A percentile compares a stretch with the other conserved stretches of the same genome.
These are phyloP conservation scores for Drosophila sp. DNA, from an alignment of 1,140 invertebrate genomes.

Conservation along the genomic window DNA sequence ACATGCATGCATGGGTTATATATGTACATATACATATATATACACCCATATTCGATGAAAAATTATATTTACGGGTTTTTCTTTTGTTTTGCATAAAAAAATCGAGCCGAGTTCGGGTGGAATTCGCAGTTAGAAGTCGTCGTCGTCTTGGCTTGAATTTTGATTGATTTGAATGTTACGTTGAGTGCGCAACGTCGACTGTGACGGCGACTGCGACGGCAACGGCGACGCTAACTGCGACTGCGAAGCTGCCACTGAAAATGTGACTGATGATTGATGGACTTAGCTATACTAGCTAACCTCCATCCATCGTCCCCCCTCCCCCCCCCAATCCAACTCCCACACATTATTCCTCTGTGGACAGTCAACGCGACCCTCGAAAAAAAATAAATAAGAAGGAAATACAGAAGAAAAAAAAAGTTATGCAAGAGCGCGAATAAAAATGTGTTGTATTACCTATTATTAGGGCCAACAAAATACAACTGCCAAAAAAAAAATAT, in stretches of 20 bases:
- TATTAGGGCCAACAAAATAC: conserved; percentile 31
- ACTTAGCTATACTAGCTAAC: conserved; percentile 55
- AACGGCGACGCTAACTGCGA: conserved; percentile 24
- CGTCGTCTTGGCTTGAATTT: conserved; percentile 52
- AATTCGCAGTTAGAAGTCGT: conserved; percentile 61
- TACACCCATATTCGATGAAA: conserved; percentile 74
- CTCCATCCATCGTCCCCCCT: conserved; percentile 9
- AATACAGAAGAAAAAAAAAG: conserved; percentile 24
- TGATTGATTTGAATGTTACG: conserved; percentile 82
- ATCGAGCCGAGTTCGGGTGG: conserved; percentile 17
- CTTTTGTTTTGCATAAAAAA: conserved; percentile 63
- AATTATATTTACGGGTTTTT: conserved; percentile 63
- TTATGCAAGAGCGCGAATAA: conserved; percentile 45
- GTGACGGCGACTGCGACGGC: conserved; percentile 30
- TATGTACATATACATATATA: conserved; percentile 45
- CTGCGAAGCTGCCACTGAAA: conserved; percentile 32
- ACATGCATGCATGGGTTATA: conserved; percentile 24
- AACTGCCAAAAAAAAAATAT: conserved; percentile 14
- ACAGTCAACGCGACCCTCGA: conserved; percentile 41
- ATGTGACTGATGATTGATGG: conserved; percentile 81
- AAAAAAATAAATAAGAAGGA: conserved; percentile 21
- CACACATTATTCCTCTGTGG: conserved; percentile 21
- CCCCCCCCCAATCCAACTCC: neutral
- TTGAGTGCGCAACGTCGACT: conserved; percentile 63
- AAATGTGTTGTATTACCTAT: conserved; percentile 36